phyloP scores from a whole-genome alignment of 35 echinoderm and acorn worm genomes.

The Apostichopus parvimensis region DNA sequence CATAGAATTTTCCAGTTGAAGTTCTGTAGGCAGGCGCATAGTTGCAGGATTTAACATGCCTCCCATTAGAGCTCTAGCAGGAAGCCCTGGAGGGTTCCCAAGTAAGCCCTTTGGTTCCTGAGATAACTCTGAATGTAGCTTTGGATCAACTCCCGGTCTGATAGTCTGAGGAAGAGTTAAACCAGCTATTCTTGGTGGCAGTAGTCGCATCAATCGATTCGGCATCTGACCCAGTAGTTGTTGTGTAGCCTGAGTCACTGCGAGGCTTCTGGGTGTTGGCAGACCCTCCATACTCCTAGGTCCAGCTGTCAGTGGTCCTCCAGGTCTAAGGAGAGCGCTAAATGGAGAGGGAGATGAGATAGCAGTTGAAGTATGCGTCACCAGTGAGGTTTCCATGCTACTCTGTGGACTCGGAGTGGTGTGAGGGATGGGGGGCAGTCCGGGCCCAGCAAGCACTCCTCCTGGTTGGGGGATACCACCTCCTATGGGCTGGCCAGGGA shows the following conservation, averaged over 20 bases:
- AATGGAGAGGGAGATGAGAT: slow-evolving; percentile 38
- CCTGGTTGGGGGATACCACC: slow-evolving; percentile 54
- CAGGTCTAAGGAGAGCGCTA: slow-evolving; percentile 37
- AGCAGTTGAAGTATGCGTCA: slow-evolving; percentile 21
- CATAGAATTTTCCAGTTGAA: neutral
- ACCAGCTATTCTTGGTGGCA: slow-evolving; percentile 54
- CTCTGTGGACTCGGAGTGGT: slow-evolving; percentile 9
- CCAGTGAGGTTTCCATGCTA: slow-evolving; percentile 2
- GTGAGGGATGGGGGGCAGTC: slow-evolving; percentile 39
- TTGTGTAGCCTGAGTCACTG: slow-evolving; percentile 23
- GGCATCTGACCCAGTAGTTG: slow-evolving; percentile 35
- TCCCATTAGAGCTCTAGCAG: neutral
- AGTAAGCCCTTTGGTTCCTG: slow-evolving; percentile 29
- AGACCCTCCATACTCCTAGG: slow-evolving; percentile 21
- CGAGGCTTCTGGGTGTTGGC: slow-evolving; percentile 19
- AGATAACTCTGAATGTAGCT: slow-evolving; percentile 1
- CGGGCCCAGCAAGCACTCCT: slow-evolving; percentile 50
- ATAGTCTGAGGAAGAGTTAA: neutral
- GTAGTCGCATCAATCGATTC: slow-evolving; percentile 29
- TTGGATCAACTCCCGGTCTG: neutral
- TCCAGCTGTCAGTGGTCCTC: neutral
- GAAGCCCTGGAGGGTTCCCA: slow-evolving; percentile 45
- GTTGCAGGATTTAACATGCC: slow-evolving; percentile 6
- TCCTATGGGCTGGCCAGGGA: slow-evolving; percentile 58
- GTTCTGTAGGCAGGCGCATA: neutral